Conservation (phyloP, 2,113 vertebrate species). For the Carassius gibelio region DNA sequence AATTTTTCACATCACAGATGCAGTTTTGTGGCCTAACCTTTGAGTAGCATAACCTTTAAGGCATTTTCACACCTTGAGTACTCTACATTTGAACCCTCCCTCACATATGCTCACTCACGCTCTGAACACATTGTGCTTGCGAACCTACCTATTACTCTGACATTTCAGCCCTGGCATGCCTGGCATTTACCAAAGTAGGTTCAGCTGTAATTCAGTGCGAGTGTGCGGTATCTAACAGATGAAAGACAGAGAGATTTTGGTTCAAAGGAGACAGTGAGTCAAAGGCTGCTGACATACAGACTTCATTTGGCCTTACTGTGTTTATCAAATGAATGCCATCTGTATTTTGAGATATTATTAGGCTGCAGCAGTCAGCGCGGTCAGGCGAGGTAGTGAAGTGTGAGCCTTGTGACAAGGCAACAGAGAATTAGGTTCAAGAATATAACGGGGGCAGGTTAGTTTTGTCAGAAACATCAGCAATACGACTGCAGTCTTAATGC, state of each 20-base stretch:
- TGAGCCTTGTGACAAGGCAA: not conserved
- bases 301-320: conserved; percentile 35
- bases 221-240: conserved; percentile 23
- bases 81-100: not conserved
- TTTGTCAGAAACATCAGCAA: conserved; percentile 11
- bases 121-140: conserved; percentile 46
- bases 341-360: conserved; percentile 38
- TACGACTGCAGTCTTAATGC: not conserved
- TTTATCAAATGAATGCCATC: conserved; percentile 45
- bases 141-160: conserved; percentile 44
- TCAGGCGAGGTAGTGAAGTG: not conserved
- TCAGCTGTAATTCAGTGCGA: conserved; percentile 1
- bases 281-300: conserved; percentile 34
- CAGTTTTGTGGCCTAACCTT: conserved; percentile 14
- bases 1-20: conserved; percentile 4
- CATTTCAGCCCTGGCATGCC: conserved; percentile 38
- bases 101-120: conserved; percentile 32
- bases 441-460: not conserved
- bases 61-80: conserved; percentile 47
- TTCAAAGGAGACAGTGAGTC: conserved; percentile 34
- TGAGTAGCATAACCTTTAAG: conserved; percentile 39
- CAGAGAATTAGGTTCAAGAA: conserved; percentile 1
- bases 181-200: conserved; percentile 49
- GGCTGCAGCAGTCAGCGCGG: not conserved
- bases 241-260: conserved; percentile 28